These are phyloP conservation scores for Ophioninae sp. DNA, from an alignment of 2,888 invertebrate genomes.

Conservation along the genomic window DNA sequence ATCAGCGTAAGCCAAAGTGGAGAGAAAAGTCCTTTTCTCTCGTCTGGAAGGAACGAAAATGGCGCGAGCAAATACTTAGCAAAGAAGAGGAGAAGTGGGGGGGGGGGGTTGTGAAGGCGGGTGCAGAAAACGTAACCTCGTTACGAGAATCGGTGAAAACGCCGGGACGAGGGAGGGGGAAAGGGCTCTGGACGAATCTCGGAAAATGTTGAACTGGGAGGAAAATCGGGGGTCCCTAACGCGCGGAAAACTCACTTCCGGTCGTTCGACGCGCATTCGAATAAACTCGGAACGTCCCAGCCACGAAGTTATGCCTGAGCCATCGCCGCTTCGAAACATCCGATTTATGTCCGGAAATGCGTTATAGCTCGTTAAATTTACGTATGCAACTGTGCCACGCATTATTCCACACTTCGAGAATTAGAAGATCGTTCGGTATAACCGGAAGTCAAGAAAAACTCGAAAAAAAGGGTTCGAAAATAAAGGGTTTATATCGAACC, in stretches of 20 bases:
- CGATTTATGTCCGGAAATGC: conserved; percentile 55
- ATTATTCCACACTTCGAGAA: conserved; percentile 44
- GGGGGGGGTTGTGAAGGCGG: conserved; percentile 10
- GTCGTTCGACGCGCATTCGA: conserved; percentile 69
- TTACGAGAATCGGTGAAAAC: conserved; percentile 67
- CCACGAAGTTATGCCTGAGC: conserved; percentile 24
- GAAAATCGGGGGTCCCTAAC: conserved; percentile 62
- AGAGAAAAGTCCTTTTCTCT: conserved; percentile 16
- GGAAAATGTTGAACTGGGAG: conserved; percentile 63
- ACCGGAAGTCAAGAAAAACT: neutral
- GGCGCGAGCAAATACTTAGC: conserved; percentile 74
- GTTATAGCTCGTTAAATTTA: conserved; percentile 62
- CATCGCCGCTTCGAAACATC: conserved; percentile 30
- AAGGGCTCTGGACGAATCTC: conserved; percentile 60
- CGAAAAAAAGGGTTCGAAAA: too few species aligned
- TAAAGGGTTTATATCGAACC: too few species aligned
- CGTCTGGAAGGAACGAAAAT: conserved; percentile 61
- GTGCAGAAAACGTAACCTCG: conserved; percentile 71
- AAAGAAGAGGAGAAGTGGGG: neutral
- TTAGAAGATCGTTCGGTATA: conserved; percentile 10
- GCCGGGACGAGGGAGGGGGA: conserved; percentile 57
- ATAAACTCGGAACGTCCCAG: conserved; percentile 47
- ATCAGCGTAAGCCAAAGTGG: conserved; percentile 26
- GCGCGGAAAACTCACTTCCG: conserved; percentile 76
- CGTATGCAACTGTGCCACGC: conserved; percentile 29